A percentile compares a stretch with the other conserved stretches of the same genome.
These are phyloP conservation scores for Hyppa rectilinea DNA, from an alignment of 2,888 invertebrate genomes.

Conservation along the genomic window DNA sequence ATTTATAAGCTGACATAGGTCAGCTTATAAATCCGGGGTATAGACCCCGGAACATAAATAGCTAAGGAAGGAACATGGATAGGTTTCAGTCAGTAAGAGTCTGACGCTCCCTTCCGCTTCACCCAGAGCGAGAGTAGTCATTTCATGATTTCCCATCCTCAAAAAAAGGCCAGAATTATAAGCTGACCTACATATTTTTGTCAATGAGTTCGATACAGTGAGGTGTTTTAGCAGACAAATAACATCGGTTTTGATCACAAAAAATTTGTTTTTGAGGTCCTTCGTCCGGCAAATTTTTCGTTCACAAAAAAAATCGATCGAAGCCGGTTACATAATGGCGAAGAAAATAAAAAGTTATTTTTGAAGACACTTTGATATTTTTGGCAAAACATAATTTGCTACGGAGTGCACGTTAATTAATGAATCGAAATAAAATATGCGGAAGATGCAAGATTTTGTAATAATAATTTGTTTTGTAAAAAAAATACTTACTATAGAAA, in stretches of 20 bases:
- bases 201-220: neutral
- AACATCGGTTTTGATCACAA: neutral
- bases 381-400: neutral
- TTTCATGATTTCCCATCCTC: too few relatives aligned
- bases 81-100: too few relatives aligned
- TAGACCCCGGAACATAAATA: too few relatives aligned
- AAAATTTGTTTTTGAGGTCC: neutral
- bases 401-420: neutral
- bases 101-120: too few relatives aligned
- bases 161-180: neutral
- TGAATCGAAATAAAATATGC: neutral
- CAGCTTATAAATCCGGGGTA: too few relatives aligned
- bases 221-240: neutral
- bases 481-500: neutral
- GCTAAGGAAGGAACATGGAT: too few relatives aligned
- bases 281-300: neutral
- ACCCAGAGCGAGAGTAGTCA: too few relatives aligned
- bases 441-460: neutral
- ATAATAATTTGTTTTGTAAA: too few relatives aligned
- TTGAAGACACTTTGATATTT: slow-evolving; percentile 10
- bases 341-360: slow-evolving; percentile 45
- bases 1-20: too few relatives aligned
- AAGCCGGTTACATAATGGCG: slow-evolving; percentile 33
- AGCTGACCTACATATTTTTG: neutral
- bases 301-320: neutral